Base-by-base conservation (phyloP, 30 jellyfish, hydroid and myxozoan genomes). In the Chironex yamaguchii region DNA sequence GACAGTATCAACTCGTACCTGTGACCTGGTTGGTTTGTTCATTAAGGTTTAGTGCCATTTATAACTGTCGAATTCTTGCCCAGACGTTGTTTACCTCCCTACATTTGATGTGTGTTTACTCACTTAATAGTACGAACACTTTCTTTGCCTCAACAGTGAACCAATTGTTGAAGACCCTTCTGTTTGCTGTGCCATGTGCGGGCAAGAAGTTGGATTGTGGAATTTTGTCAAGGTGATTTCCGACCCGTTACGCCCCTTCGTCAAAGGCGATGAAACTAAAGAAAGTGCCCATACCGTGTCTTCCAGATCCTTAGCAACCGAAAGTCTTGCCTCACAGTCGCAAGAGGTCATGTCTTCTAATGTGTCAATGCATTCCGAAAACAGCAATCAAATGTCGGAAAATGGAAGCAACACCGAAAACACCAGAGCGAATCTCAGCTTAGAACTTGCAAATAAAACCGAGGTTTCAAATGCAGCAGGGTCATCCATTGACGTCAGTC, bases 121-220 rank as follows among this genome's bases (percentile, higher is more conserved):
- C n/a, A n/a, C n/a, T n/a, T n/a, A n/a, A n/a, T n/a, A 4, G 4
- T 74, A 29, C n/a, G n/a, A n/a, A n/a, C n/a, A n/a, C n/a, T n/a
- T n/a, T n/a, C n/a, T n/a, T n/a, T 36, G 33, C 22, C 29, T 53
- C 69, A 63, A 17, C 63, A 95, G 99, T 65, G 88, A 85, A 26
- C 74, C 86, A 1, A 67, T 86, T 6, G 89, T 84, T 1, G 92
- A 95, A 9, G 97, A 95, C 73, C 96, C 96, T 6, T 85, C 99
- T 35, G 80, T 95, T 27, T 28, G 52, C 27, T 95, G 99, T 66
- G 86, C 93, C 49, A 62, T 89, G 26, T 95, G 99, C 84, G 82
- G 86, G 0, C 85, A 71, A 49, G 97, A 95, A 67, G 91, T 89
- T 34, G 99, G 99, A 13, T 78, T 95, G 64, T 95, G 99, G 99